phyloP scores from a whole-genome alignment of 2,888 invertebrate species.

The Netelia virgata region DNA sequence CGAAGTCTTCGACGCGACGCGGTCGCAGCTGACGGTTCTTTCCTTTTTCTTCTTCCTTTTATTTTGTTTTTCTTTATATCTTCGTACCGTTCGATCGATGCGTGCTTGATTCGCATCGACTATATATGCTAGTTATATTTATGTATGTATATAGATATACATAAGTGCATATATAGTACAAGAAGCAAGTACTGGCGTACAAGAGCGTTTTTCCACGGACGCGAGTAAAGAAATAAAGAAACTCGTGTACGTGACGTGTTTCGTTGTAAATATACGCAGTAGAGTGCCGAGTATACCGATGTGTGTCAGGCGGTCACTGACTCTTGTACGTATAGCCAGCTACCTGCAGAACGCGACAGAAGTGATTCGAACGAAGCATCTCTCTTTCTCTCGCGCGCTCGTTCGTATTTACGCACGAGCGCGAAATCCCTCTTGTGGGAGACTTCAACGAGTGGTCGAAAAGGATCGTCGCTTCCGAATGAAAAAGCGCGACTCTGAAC shows the following conservation, averaged over 20 bases:
- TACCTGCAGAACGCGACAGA: conserved; percentile 56
- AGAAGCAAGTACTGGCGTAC: conserved; percentile 3
- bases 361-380: conserved; percentile 56
- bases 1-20: neutral
- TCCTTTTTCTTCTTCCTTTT: conserved; percentile 8
- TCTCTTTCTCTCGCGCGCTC: neutral
- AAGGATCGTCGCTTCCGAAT: neutral
- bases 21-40: conserved; percentile 8
- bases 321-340: conserved; percentile 58
- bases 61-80: conserved; percentile 7
- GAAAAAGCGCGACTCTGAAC: neutral
- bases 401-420: neutral
- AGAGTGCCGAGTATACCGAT: conserved; percentile 63
- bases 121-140: conserved; percentile 4
- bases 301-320: conserved; percentile 79
- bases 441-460: neutral
- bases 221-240: conserved; percentile 63
- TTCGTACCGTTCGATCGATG: conserved; percentile 15
- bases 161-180: conserved; percentile 32
- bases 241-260: conserved; percentile 61
- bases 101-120: neutral
- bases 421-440: neutral
- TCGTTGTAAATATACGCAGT: conserved; percentile 49
- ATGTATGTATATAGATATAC: neutral
- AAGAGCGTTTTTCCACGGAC: conserved; percentile 43